A percentile compares a stretch with the other conserved stretches of the same genome.
These are phyloP conservation scores for Pantala flavescens DNA, from an alignment of 1,140 invertebrate genomes.

Conservation along the genomic window DNA sequence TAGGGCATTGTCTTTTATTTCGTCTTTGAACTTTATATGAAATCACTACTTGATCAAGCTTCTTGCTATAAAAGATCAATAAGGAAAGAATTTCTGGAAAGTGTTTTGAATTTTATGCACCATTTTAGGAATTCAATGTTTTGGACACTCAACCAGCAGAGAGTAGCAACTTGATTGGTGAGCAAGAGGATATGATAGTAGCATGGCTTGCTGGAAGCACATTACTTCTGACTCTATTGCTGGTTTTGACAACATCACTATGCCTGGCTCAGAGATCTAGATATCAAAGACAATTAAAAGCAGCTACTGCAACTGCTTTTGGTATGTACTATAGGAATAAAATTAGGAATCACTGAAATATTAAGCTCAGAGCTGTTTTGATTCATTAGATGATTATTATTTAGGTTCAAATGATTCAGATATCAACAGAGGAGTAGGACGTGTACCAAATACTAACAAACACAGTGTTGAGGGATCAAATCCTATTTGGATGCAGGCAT, in stretches of 20 bases:
- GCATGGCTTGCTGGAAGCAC: conserved; percentile 72
- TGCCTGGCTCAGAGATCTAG: conserved; percentile 72
- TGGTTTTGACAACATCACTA: conserved; percentile 64
- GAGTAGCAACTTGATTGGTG: conserved; percentile 37
- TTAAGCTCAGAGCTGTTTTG: not conserved
- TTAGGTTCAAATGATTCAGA: conserved; percentile 55
- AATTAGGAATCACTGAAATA: not conserved
- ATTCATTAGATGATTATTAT: not conserved
- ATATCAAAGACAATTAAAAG: conserved; percentile 79
- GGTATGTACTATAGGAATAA: conserved; percentile 44
- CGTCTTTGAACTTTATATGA: no score
- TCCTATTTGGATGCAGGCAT: conserved; percentile 89
- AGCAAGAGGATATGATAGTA: conserved; percentile 40
- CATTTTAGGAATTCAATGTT: conserved; percentile 71
- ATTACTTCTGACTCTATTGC: conserved; percentile 62
- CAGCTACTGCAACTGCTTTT: conserved; percentile 84
- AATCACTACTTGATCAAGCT: no score
- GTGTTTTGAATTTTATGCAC: no score
- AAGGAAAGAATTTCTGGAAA: no score
- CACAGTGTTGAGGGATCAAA: conserved; percentile 89
- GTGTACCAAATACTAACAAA: conserved; percentile 88
- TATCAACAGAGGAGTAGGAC: conserved; percentile 48
- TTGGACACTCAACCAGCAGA: conserved; percentile 77
- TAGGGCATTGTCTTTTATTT: no score
- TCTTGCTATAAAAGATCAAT: no score